Conservation (phyloP, 2,888 invertebrate species). For the Noctuana brunneofusca region DNA sequence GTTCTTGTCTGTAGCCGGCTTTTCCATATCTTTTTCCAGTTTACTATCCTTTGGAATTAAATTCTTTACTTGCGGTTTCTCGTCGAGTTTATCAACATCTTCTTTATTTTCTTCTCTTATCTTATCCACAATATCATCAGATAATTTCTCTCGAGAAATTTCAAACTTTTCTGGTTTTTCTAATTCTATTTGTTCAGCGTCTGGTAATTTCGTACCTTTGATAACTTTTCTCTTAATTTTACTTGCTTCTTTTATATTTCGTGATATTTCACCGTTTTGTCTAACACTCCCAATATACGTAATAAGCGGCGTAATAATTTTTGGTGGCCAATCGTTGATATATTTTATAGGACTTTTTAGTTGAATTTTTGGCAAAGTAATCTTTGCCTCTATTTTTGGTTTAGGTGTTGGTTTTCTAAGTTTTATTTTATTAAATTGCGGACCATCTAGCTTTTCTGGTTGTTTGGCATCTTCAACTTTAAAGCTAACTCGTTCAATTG, state of each 20-base stretch:
- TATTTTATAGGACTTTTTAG: conserved; percentile 88
- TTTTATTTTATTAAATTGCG: conserved; percentile 86
- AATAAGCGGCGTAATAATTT: conserved; percentile 76
- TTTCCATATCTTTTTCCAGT: conserved; percentile 11
- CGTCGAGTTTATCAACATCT: background rate
- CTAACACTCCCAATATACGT: conserved; percentile 80
- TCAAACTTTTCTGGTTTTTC: conserved; percentile 73
- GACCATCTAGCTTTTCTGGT: conserved; percentile 79
- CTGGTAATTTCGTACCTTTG: conserved; percentile 77
- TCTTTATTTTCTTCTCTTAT: background rate
- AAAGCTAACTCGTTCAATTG: conserved; percentile 83
- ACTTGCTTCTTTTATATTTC: conserved; percentile 87
- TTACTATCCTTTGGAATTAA: conserved; percentile 16
- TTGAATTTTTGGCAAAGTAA: conserved; percentile 84
- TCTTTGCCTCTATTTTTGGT: conserved; percentile 70
- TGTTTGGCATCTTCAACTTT: conserved; percentile 84
- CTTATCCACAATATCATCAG: background rate
- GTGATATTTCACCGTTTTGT: conserved; percentile 85
- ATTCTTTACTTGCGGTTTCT: background rate
- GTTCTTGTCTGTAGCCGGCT: conserved; percentile 6
- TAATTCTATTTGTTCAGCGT: conserved; percentile 74
- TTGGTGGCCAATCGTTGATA: conserved; percentile 84
- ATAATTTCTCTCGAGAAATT: background rate
- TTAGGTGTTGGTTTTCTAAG: conserved; percentile 83
- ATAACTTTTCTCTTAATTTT: conserved; percentile 83